Evolutionary conservation across 1,140 invertebrate genomes (phyloP), one percentile per base, ranked within the genome.

Genomic region (Cataglyphis hispanica): DNA sequence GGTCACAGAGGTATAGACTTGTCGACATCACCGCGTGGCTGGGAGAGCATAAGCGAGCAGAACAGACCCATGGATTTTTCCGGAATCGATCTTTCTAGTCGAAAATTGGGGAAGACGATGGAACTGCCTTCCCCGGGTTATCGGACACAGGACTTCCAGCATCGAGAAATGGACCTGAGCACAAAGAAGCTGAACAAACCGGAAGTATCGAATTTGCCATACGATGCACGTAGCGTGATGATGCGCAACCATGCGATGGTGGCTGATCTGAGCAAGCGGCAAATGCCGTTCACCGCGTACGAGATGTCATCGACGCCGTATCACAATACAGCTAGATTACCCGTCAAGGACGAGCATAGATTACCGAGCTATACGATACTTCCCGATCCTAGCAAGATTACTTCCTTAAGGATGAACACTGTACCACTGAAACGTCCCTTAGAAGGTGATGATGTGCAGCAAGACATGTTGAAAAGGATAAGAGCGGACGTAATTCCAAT

Each of bases 11-110:
- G 95, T 5, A 94, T 95, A 72, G 94, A 95, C 81, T 66, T 95
- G 1, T 94, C 94, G 1, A 92, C 93, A 1, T 91, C 92, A 0
- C 90, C 92, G 0, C 89, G 94, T 25, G 87, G 91, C 1, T 94
- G 94, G 91, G 94, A 95, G 78, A 91, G 27, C 22, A 50, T 84
- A 0, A 94, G 87, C 37, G 93, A 94, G 5, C 89, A 91, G 61
- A 87, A 80, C 7, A 90, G 88, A 25, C 93, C 94, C 0, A 90
- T 95, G 16, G 94, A 95, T 86, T 95, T 94, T 60, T 95, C 94
- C 0, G 94, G 95, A 16, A 94, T 95, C 10, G 94, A 95, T 91
- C 87, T 95, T 60, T 95, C 94, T 85, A 95, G 93, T 93, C 94
- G 93, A 25, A 94, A 92, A 84, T 56, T 84, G 6, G 74, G 87